Conservation (phyloP, 2,113 vertebrate species). For the Salvelinus fontinalis region DNA sequence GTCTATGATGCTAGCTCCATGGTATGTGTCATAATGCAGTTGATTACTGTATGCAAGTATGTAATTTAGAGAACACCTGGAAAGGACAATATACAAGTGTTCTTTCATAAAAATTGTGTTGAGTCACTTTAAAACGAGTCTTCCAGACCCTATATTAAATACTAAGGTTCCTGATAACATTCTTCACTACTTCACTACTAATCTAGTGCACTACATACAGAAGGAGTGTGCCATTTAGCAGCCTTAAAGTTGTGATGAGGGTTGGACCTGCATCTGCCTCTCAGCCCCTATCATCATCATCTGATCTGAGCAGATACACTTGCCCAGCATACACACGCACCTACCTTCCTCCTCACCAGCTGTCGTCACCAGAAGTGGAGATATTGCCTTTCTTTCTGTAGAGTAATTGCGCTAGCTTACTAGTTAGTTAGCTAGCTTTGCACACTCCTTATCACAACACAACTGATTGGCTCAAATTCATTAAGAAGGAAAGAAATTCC, state of each 20-base stretch:
- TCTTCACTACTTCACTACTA: too few relatives aligned
- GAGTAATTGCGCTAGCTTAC: slow-evolving; percentile 32
- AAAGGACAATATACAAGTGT: neutral
- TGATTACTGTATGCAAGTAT: neutral
- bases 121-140: too few relatives aligned
- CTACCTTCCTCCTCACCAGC: slow-evolving; percentile 60
- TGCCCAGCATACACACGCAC: neutral
- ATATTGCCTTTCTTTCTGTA: slow-evolving; percentile 64
- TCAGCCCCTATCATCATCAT: slow-evolving; percentile 64
- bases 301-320: slow-evolving; percentile 70
- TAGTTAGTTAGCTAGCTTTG: too few relatives aligned
- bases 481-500: too few relatives aligned
- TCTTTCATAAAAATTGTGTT: neutral
- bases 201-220: too few relatives aligned
- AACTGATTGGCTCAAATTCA: too few relatives aligned
- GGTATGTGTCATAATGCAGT: neutral
- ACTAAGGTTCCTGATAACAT: too few relatives aligned
- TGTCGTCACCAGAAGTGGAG: slow-evolving; percentile 64
- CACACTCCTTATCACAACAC: too few relatives aligned
- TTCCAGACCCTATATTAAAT: too few relatives aligned
- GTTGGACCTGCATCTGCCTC: slow-evolving; percentile 58
- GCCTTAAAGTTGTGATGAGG: neutral
- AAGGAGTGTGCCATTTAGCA: too few relatives aligned
- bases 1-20: neutral
- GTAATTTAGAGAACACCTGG: neutral